These are phyloP conservation scores for Acinonyx jubatus DNA, from an alignment of 2,113 vertebrate species.

Conservation along the genomic window DNA sequence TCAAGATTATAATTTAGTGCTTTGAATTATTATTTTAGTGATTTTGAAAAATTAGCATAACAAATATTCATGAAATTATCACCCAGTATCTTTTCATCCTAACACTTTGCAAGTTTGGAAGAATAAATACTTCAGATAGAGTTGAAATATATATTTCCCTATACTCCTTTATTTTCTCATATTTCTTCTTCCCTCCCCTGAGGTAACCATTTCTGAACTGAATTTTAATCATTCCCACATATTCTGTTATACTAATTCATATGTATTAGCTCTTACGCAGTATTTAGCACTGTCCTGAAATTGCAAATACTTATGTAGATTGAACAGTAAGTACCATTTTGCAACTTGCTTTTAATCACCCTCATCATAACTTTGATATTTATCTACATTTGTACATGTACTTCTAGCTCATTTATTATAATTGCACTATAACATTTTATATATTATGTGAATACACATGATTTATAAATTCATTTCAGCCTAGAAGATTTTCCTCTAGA, in stretches of 20 bases:
- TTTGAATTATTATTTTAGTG: neutral
- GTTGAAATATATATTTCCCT: neutral
- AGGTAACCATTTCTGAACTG: neutral
- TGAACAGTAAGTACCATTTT: neutral
- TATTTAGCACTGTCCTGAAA: neutral
- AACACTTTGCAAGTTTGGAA: slow-evolving; percentile 6
- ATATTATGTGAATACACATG: neutral
- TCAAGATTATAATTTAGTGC: neutral
- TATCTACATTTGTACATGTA: neutral
- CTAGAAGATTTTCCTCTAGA: neutral
- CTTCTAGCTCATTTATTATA: neutral
- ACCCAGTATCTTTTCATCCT: neutral
- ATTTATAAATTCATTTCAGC: neutral
- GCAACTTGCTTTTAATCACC: neutral
- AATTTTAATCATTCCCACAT: neutral
- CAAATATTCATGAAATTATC: neutral
- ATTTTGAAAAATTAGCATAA: neutral
- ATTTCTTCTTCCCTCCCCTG: neutral
- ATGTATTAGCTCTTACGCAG: neutral
- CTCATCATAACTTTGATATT: neutral
- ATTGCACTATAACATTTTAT: neutral
- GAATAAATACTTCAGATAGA: neutral
- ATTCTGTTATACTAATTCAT: neutral
- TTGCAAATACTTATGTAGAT: neutral
- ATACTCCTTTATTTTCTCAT: neutral